Base-by-base conservation (phyloP, 2,888 invertebrate genomes). In the Ceramica pisi region DNA sequence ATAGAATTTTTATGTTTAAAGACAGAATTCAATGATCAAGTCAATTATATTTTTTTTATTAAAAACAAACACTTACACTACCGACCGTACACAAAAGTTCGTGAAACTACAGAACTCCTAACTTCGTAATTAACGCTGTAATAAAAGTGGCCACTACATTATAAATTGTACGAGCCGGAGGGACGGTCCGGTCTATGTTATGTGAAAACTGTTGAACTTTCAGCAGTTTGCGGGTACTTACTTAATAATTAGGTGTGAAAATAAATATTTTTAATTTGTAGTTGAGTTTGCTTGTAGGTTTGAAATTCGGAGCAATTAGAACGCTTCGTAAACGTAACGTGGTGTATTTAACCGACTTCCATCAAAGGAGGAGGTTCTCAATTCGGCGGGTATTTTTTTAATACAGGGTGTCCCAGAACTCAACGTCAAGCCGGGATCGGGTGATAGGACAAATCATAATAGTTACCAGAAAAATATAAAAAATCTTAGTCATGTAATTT, bases 61-160 rank as follows among this genome's bases (percentile, higher is more conserved):
- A 4, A 4, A 26, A 4, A 4, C 26, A 26, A 4, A 3, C 10
- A 53, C 48, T 16, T 26, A 12, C 10, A 23, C 26, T n/a, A 16
- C 38, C 31, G 31, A 19, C 59, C 7, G 38, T 70, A 48, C 23
- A 41, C 44, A 35, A 63, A 75, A 70, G 23, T 57, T 64, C 26
- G 5, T 3, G 12, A 26, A 65, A 53, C 61, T 78, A 51, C 31
- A n/a, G 46, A 31, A 61, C 60, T 51, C 14, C 26, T n/a, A 62
- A 76, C 62, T 73, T 51, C 12, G 51, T 76, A 51, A 73, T 76
- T 76, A 76, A 62, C 73, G 1, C 46, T 9, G 46, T 72, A 65
- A 72, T 76, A 72, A 62, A 78, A 78, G 61, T 76, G 31, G 53
- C 65, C 46, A 14, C 57, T 41, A 65, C n/a, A 35, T 72, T 51